phyloP scores from a whole-genome alignment of 1,140 invertebrate species.

The Steinernema feltiae region DNA sequence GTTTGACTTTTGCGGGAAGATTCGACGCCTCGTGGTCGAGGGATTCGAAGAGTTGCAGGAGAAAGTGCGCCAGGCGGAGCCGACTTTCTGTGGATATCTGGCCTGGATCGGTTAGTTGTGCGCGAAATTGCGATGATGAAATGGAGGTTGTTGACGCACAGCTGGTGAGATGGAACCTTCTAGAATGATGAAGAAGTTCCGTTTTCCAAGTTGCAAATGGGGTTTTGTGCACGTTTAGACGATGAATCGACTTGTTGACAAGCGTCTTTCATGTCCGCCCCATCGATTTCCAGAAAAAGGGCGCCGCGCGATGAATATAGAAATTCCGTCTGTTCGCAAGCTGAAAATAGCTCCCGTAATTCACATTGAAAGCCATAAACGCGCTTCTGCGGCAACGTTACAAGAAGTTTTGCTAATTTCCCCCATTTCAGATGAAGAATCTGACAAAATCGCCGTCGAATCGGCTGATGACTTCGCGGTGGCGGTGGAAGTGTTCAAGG shows the following conservation, averaged over 20 bases:
- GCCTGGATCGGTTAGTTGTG: constrained; percentile 29
- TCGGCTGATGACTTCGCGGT: neutral
- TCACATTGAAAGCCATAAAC: constrained; percentile 15
- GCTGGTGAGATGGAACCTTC: neutral
- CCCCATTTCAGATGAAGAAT: constrained; percentile 10
- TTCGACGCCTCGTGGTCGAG: neutral
- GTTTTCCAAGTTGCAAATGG: too few relatives aligned
- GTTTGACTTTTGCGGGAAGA: neutral
- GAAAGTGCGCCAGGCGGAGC: constrained; percentile 30
- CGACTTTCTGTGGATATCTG: constrained; percentile 25
- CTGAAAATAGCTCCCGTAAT: constrained; percentile 20
- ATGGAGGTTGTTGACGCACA: constrained; percentile 17
- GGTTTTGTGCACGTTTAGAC: too few relatives aligned
- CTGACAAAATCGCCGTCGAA: constrained; percentile 9
- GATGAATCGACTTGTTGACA: too few relatives aligned
- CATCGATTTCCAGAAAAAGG: too few relatives aligned
- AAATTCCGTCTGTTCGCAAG: too few relatives aligned
- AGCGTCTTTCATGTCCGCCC: too few relatives aligned
- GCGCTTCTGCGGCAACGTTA: constrained; percentile 14
- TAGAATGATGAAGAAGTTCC: constrained; percentile 22
- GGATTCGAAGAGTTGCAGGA: constrained; percentile 25
- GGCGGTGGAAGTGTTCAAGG: neutral
- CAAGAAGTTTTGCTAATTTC: constrained; percentile 30
- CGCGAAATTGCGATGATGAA: too few relatives aligned
- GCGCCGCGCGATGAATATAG: too few relatives aligned